Conservation (phyloP, 2,888 invertebrate genomes). For the Agelastica alni region DNA sequence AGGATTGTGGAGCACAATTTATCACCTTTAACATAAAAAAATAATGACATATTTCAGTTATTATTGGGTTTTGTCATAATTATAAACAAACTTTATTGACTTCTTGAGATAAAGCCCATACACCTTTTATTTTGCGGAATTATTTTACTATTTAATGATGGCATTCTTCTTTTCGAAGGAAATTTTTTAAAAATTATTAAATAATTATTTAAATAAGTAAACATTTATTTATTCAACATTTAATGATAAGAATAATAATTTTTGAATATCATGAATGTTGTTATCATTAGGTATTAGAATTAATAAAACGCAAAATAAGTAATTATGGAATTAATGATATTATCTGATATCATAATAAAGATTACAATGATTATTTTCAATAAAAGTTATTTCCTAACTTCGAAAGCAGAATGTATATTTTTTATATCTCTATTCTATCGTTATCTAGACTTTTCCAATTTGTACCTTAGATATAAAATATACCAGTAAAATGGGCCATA, state of each 20-base stretch:
- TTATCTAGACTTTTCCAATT: conserved; percentile 17
- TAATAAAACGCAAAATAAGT: too few species aligned
- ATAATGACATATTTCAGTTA: background rate
- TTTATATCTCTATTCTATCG: conserved; percentile 8
- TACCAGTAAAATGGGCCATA: conserved; percentile 5
- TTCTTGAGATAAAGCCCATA: background rate
- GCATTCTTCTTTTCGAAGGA: background rate
- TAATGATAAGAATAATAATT: too few species aligned
- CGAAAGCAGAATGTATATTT: conserved; percentile 9
- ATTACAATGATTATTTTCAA: conserved; percentile 8
- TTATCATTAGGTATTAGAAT: too few species aligned
- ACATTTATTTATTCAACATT: too few species aligned
- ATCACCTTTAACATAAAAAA: background rate
- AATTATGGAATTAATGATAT: too few species aligned
- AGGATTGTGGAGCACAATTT: background rate
- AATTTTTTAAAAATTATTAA: background rate
- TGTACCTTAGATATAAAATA: conserved; percentile 16
- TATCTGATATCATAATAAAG: too few species aligned
- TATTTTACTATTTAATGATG: background rate
- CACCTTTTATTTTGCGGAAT: background rate
- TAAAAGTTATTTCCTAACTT: conserved; percentile 9
- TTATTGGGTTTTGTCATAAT: background rate
- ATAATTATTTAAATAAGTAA: too few species aligned
- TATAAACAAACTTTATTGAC: background rate
- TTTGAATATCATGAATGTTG: too few species aligned